Percentiles rank a stretch among this genome's conserved stretches.
Conservation (phyloP, 2,888 invertebrate species). For the Chaitophorus viminalis region DNA sequence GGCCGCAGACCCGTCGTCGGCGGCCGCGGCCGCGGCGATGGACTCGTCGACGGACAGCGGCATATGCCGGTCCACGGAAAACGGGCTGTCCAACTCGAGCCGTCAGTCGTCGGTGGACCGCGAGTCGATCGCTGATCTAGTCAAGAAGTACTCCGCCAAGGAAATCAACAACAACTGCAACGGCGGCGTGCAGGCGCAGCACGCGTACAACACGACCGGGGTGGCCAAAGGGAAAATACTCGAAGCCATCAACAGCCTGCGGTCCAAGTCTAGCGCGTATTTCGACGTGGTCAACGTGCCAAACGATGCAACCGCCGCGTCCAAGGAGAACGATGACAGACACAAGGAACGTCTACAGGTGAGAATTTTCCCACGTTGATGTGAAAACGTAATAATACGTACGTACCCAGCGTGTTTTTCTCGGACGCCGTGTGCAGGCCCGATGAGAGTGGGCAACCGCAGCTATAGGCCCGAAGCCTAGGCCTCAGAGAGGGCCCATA, state of each 20-base stretch:
- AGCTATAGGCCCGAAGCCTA: too few species aligned
- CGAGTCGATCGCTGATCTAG: slow-evolving; percentile 40
- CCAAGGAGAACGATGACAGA: slow-evolving; percentile 4
- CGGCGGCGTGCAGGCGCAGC: background rate
- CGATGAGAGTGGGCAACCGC: too few species aligned
- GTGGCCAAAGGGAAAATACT: slow-evolving; percentile 63
- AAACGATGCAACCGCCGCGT: background rate
- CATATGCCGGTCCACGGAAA: slow-evolving; percentile 78
- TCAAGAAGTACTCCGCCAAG: slow-evolving; percentile 40
- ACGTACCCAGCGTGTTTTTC: too few species aligned
- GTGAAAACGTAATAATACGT: too few species aligned
- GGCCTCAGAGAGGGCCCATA: too few species aligned
- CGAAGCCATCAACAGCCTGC: slow-evolving; percentile 63
- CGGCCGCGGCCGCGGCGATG: too few species aligned
- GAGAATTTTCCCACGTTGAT: too few species aligned
- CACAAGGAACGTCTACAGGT: slow-evolving; percentile 19
- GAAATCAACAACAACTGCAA: slow-evolving; percentile 55
- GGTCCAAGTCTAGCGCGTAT: slow-evolving; percentile 62
- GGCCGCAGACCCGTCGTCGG: background rate
- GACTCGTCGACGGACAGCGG: slow-evolving; percentile 84
- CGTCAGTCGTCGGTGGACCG: slow-evolving; percentile 44
- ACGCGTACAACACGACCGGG: slow-evolving; percentile 53
- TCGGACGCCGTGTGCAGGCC: too few species aligned
- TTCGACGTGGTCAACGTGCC: slow-evolving; percentile 43
- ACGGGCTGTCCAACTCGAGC: slow-evolving; percentile 50